phyloP scores from a whole-genome alignment of 2,888 invertebrate genomes.

The Theretra japonica region DNA sequence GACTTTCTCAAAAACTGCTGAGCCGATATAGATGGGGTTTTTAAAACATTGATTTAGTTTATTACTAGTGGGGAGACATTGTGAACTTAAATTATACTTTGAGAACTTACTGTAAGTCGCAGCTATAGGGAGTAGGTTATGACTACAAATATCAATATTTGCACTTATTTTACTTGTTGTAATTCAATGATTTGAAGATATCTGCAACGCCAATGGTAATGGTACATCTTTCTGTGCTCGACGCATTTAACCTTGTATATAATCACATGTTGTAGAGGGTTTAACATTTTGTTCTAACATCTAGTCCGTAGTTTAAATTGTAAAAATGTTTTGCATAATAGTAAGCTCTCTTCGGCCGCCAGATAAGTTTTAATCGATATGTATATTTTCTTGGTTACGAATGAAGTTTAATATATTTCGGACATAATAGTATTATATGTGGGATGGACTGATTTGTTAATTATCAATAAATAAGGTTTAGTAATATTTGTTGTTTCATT shows the following conservation, averaged over 20 bases:
- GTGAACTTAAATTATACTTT: neutral
- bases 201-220: neutral
- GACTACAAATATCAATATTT: neutral
- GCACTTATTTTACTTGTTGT: neutral
- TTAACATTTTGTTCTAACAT: neutral
- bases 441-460: conserved; percentile 27
- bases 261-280: neutral
- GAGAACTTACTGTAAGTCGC: neutral
- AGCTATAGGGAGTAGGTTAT: too few relatives aligned
- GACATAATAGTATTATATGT: conserved; percentile 19
- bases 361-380: conserved; percentile 7
- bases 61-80: neutral
- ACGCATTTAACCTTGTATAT: conserved; percentile 8
- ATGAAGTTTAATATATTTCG: conserved; percentile 20
- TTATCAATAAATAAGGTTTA: conserved; percentile 27
- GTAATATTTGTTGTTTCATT: conserved; percentile 16
- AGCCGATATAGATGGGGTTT: too few relatives aligned
- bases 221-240: neutral
- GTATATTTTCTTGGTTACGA: neutral
- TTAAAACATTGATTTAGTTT: too few relatives aligned
- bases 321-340: conserved; percentile 4
- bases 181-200: neutral
- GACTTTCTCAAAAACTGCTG: too few relatives aligned
- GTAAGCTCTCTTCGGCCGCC: conserved; percentile 23
- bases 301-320: conserved; percentile 9